Evolutionary conservation across 2,888 invertebrate genomes (phyloP), one percentile per base, ranked within the genome.

Genomic region (Chrysomela aeneicollis): DNA sequence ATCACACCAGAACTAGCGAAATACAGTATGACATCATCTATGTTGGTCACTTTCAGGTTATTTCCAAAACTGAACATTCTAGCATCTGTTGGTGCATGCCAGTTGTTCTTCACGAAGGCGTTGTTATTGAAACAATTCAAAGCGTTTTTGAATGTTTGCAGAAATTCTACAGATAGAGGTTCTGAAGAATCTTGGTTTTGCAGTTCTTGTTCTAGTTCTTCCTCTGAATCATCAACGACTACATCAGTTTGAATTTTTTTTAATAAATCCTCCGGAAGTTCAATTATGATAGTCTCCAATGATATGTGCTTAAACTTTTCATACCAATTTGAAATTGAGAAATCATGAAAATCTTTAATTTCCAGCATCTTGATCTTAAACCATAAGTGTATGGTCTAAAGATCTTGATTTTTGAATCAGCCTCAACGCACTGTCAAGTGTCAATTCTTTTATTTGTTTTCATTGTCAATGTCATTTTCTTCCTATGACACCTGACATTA

Each of bases 11-110:
- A 81, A 19, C 75, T 77, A n/a, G 75, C 74, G 53, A 81, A 76
- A 70, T 76, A 80, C 19, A 79, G 62, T 12, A 79, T 68, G 26
- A 81, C 66, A 68, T 82, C 81, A 32, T 77, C 73, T n/a, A 80
- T 61, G 70, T 71, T 77, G 10, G 73, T 72, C 17, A 78, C 79
- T 72, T 78, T 77, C 37, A 82, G 71, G 5, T 74, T 71, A 64
- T 82, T 77, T 19, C 80, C 81, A 60, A 81, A 75, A 73, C 80
- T 81, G 55, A 82, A 78, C 73, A 81, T 78, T 73, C 76, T 77
- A 9, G 82, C 79, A 73, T 82, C 82, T 61, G 73, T 68, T 19
- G 82, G 82, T 12, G 82, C 80, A 71, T 81, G 81, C 82, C 82
- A 82, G 68, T 82, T 82, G 62, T 79, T 81, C 73, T 81, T 82